phyloP scores from a whole-genome alignment of 2,888 invertebrate species.

The Seira sanloemensis region DNA sequence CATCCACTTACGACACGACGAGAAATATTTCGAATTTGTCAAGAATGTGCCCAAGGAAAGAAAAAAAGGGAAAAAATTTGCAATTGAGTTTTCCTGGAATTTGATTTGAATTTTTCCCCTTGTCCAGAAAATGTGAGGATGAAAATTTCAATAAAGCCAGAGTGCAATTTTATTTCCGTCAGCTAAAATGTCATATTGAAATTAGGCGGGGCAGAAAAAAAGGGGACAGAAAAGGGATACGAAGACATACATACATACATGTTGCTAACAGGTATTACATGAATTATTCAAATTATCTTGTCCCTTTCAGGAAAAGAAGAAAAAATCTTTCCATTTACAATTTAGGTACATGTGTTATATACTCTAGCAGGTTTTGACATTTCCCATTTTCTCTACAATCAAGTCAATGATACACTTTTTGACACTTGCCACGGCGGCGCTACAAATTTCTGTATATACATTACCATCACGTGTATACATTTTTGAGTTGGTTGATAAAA shows the following conservation, averaged over 20 bases:
- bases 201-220: too few species aligned
- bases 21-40: background rate
- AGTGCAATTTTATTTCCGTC: background rate
- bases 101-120: background rate
- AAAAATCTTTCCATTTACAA: too few species aligned
- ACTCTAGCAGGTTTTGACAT: conserved; percentile 25
- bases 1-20: background rate
- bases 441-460: too few species aligned
- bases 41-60: too few species aligned
- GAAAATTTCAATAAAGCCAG: background rate
- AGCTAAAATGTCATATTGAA: conserved; percentile 15
- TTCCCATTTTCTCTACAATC: conserved; percentile 7
- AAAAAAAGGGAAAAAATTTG: too few species aligned
- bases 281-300: conserved; percentile 50
- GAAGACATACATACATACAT: too few species aligned
- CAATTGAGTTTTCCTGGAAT: background rate
- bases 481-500: too few species aligned
- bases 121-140: background rate
- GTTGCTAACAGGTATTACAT: conserved; percentile 41
- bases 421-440: conserved; percentile 21
- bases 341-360: too few species aligned
- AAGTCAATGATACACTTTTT: background rate
- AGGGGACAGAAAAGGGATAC: background rate
- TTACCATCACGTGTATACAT: too few species aligned
- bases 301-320: background rate